Evolutionary conservation across 2,113 vertebrate species (phyloP).

Genomic region (Platichthys flesus): DNA sequence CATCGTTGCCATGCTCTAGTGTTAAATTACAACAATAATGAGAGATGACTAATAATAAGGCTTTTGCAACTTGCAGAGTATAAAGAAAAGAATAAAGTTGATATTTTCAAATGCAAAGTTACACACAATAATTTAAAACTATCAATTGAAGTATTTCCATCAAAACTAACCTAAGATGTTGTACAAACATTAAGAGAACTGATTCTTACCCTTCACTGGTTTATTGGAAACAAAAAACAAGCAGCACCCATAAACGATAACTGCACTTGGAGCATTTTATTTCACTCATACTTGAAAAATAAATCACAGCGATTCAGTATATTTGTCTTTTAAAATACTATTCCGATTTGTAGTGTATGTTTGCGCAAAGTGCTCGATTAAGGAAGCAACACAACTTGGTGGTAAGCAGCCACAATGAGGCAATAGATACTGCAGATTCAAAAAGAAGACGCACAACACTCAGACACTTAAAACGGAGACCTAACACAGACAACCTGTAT

Average conservation of each 20-base stretch:
- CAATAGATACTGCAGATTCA: constrained; percentile 67
- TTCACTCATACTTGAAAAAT: constrained; percentile 79
- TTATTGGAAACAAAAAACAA: constrained; percentile 22
- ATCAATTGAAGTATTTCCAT: neutral
- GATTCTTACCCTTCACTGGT: neutral
- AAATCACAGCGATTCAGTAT: constrained; percentile 59
- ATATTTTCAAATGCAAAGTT: neutral
- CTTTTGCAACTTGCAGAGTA: neutral
- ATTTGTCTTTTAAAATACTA: constrained; percentile 48
- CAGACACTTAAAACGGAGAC: constrained; percentile 41
- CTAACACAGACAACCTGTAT: constrained; percentile 27
- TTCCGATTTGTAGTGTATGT: constrained; percentile 33
- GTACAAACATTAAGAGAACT: neutral
- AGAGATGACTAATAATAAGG: neutral
- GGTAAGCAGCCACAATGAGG: constrained; percentile 62
- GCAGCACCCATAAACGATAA: constrained; percentile 28
- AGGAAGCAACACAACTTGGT: constrained; percentile 46
- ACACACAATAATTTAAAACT: neutral
- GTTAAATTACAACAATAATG: neutral
- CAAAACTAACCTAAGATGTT: neutral
- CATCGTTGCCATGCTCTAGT: neutral
- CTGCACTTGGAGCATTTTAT: constrained; percentile 78
- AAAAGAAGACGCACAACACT: constrained; percentile 62
- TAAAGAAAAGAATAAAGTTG: too few relatives aligned
- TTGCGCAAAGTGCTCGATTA: constrained; percentile 31